Evolutionary conservation across 2,888 invertebrate species (phyloP), one percentile per base, ranked within the genome.

Genomic region (Mythimna ferrago): DNA sequence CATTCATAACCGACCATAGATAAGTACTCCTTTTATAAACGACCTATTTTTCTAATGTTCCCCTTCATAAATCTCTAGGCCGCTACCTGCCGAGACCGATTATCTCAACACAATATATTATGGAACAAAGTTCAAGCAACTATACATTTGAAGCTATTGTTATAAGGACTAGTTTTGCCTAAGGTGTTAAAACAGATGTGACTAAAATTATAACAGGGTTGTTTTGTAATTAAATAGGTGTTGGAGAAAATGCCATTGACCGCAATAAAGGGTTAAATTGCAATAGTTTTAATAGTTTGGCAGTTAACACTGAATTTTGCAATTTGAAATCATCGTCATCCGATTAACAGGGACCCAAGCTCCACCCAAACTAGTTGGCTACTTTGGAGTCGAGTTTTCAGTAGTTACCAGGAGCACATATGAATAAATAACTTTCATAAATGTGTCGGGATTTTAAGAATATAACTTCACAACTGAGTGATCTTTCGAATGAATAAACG

Each of bases 41-140:
- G 58, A 71, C 44, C 56, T 64, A 80, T 80, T 71, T 80, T 80
- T 67, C 19, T 71, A 75, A 80, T 64, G 60, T 63, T 58, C 9
- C 14, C 56, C 54, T 58, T 56, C 53, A 66, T 71, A 70, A 80
- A 80, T 71, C 66, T 62, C 10, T 32, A 7, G 76, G 48, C 60
- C 41, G 21, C 58, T 80, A 80, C 78, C 69, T 75, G 62, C 62
- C 21, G 57, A 66, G 66, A 26, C 54, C 58, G 57, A 78, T 70
- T 66, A 66, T 63, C 41, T 66, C 80, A 73, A 14, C 26, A 62
- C 9, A 57, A 51, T 66, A 35, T 38, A 63, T 57, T 57, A 68
- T 6, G 26, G 51, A 56, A 56, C 5, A 7, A 58, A 53, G 64
- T 32, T 11, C 53, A 66, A 7, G 10, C 19, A 58, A 76, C 19